Base-by-base conservation (phyloP, 2,888 invertebrate species). In the Meteorus cinctellus region DNA sequence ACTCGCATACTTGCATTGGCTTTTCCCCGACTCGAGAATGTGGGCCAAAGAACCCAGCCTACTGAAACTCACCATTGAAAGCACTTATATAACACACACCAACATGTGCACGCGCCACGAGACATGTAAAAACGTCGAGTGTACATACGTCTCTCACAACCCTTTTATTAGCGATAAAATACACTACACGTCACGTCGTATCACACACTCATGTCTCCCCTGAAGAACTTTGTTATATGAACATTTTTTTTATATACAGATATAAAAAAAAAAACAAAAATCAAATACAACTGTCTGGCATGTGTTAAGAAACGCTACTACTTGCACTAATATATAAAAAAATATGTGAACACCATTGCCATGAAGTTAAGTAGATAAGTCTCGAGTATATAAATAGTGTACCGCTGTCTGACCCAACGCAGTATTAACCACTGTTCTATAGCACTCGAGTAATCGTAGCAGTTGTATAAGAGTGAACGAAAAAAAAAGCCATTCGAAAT, bases 21-120 rank as follows among this genome's bases (percentile, higher is more conserved):
- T 69, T 69, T 69, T 10, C 31, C 31, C 8, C n/a, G 67, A 69
- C 27, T 24, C 24, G 16, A n/a, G 41, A 69, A 55, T 69, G 31
- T 69, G 55, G 69, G 55, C 29, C 69, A 69, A 69, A 69, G 55
- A 69, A 69, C 31, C 55, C 69, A 69, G 51, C 55, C 69, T 48
- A 31, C 31, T 31, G 55, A 48, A 48, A 69, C 51, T 31, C 51
- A 48, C 10, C 31, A 69, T 69, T 48, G 69, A 51, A 51, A 51
- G 55, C 55, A 55, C 51, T 69, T 29, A 55, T 19, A 34, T 36
- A 34, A 36, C 36, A 36, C 36, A 31, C 19, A 34, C 65, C 31
- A 19, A 65, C 31, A 65, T 34, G n/a, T 48, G n/a, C 48, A 48
- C 31, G 29, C n/a, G 34, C 63, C 5, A 69, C 69, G 55, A 69